phyloP scores from a whole-genome alignment of 2,888 invertebrate species.

The Epinotia nisella region DNA sequence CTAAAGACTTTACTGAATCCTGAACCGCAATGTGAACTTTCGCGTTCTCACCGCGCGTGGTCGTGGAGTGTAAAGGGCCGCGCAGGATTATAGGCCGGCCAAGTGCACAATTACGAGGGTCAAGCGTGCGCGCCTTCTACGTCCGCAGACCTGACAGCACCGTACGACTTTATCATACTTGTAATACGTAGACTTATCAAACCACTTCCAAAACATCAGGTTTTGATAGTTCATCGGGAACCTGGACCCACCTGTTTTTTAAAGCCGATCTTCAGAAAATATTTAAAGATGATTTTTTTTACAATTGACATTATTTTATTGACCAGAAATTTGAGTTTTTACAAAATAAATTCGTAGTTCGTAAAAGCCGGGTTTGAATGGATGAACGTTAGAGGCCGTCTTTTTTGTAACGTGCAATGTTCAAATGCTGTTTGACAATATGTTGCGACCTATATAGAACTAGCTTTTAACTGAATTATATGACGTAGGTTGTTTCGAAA shows the following conservation, averaged over 20 bases:
- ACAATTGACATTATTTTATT: too few relatives aligned
- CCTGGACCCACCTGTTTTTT: too few relatives aligned
- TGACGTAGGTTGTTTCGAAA: neutral
- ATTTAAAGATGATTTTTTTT: too few relatives aligned
- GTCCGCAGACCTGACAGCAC: constrained; percentile 57
- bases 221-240: neutral
- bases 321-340: too few relatives aligned
- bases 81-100: constrained; percentile 64
- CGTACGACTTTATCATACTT: constrained; percentile 46
- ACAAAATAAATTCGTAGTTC: neutral
- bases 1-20: neutral
- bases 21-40: neutral
- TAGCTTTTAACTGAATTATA: neutral
- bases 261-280: too few relatives aligned
- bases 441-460: too few relatives aligned
- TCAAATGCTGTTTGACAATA: too few relatives aligned
- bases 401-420: neutral
- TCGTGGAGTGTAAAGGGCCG: constrained; percentile 57
- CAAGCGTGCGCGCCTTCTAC: constrained; percentile 67
- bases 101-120: constrained; percentile 75
- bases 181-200: neutral
- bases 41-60: constrained; percentile 18
- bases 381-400: neutral
- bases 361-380: neutral
- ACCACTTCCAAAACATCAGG: neutral